phyloP scores from a whole-genome alignment of 2,113 vertebrate genomes.

The Cyanistes caeruleus region DNA sequence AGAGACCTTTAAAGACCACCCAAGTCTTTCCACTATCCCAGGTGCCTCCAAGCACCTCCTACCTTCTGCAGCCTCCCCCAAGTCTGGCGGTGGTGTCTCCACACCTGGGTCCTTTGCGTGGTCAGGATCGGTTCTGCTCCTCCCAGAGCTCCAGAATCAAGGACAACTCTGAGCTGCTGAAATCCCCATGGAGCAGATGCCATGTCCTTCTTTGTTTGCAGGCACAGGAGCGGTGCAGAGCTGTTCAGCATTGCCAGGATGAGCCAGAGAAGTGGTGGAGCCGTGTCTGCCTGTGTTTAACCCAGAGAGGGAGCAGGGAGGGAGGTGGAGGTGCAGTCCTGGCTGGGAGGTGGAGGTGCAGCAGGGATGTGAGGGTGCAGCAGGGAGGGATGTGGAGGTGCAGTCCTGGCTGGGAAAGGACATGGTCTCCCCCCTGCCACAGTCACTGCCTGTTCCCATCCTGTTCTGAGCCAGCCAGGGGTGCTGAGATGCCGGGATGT shows the following conservation, averaged over 20 bases:
- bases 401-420: not conserved
- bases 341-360: not conserved
- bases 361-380: too few relatives aligned
- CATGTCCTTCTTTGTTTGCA: not conserved
- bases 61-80: not conserved
- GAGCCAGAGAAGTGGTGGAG: accelerated
- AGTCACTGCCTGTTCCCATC: accelerated
- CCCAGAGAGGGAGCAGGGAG: not conserved
- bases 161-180: not conserved
- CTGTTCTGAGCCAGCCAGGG: not conserved
- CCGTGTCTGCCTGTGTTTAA: accelerated
- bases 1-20: not conserved
- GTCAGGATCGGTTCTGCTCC: not conserved
- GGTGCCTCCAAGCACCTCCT: not conserved
- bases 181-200: accelerated
- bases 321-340: not conserved
- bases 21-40: too few relatives aligned
- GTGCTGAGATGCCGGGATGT: not conserved
- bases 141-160: not conserved
- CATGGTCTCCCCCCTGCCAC: accelerated
- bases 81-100: not conserved
- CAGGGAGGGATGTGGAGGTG: too few relatives aligned
- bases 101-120: not conserved
- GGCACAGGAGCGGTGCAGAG: not conserved
- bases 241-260: not conserved